Base-by-base conservation (phyloP, 2,797 vertebrate species). In the Tapirus indicus region DNA sequence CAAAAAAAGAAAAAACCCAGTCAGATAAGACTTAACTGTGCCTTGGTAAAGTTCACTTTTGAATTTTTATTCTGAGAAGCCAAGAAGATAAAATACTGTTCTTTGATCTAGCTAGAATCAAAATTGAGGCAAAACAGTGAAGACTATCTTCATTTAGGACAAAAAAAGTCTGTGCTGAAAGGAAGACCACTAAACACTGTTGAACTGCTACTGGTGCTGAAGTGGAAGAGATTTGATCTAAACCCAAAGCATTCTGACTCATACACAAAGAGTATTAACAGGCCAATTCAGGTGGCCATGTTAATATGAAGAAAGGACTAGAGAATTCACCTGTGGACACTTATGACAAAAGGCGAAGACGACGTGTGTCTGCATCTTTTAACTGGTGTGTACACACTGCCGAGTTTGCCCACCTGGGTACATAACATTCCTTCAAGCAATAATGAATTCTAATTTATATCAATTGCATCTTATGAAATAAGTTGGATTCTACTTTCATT, bases 381-480 rank as follows among this genome's bases (percentile, higher is more conserved):
- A 89, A 71, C 13, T 83, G 25, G 1, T 47, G 8, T 38, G 17
- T 2, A 17, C 0, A 47, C 12, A 62, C 0, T 80, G 25, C 18
- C 23, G 74, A 62, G 10, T 52, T 69, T 91, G 3, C 29, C 38
- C 18, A 1, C 3, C 8, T 68, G 29, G 2, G 0, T 68, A 47
- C 93, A 44, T 60, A 66, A 6, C 25, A 79, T 80, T 84, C 68
- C 14, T 88, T 92, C 2, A 21, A 91, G 12, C 38, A 98, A 93
- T 83, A 94, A 72, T 8, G 1, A 75, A 90, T 87, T 35, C 7
- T 89, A 85, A 60, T 93, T 97, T 97, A 60, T 13, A 80, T 92
- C 58, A 38, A 20, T 77, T 96, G 35, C 16, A 16, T 93, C 77
- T 95, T 64, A 32, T 35, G 38, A 68, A 96, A 89, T 60, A 66